Base-by-base conservation (phyloP, 1,140 invertebrate genomes). In the Chironomus striatipennis region DNA sequence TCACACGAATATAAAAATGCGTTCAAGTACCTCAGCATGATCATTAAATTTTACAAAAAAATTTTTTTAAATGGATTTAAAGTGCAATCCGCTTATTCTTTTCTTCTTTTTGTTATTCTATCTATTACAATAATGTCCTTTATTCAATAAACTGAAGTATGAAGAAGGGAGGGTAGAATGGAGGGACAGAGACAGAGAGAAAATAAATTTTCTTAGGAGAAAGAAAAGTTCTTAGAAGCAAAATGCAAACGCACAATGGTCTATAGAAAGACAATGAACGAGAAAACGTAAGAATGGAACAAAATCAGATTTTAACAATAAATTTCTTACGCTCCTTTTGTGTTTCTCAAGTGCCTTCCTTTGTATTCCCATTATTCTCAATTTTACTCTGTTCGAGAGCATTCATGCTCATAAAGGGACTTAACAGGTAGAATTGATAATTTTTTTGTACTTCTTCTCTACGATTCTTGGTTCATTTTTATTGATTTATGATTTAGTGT, bases 401-500 rank as follows among this genome's bases (percentile, higher is more conserved):
- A 57, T 57, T 57, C 47, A 57, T 57, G 47, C 47, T 57, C 47
- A 57, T 57, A 57, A 57, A 57, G 47, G 47, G 47, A 57, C 47
- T 57, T 57, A 57, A 57, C 47, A 57, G 47, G 47, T 57, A 57
- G 47, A 57, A 57, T 57, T 57, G 47, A 57, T 57, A 57, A 57
- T 15, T 57, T 57, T 57, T 57, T 57, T 57, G 9, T n/a, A 5
- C 9, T 57, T 12, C 47, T 12, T 57, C 47, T 57, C 47, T 57
- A n/a, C 43, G 24, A 34, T 34, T 57, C 47, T 57, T 57, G 4
- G 47, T 57, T 57, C n/a, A n/a, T 57, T n/a, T 57, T 57, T 57
- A 57, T 57, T 57, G 47, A 57, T 57, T 57, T 57, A 57, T 57
- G 47, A 57, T 57, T 57, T 57, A 57, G 47, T 57, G 47, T 57